Conservation (phyloP, 1,140 invertebrate species). For the Diachasmimorpha longicaudata region DNA sequence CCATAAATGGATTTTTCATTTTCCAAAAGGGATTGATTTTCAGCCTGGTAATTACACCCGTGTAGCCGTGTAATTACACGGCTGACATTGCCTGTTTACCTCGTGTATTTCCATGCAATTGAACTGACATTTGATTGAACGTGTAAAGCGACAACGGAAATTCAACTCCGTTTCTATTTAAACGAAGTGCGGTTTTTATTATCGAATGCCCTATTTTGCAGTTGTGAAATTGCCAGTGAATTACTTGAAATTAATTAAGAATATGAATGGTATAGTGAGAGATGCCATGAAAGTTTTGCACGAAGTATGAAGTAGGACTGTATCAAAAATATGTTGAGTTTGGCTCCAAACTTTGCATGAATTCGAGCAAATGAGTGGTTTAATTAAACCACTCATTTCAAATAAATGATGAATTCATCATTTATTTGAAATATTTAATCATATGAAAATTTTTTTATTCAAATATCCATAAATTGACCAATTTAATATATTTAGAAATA, state of each 20-base stretch:
- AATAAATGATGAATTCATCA: too few species aligned
- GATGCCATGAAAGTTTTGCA: neutral
- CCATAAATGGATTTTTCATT: neutral
- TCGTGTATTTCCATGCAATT: too few species aligned
- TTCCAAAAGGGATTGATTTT: neutral
- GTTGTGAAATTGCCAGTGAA: neutral
- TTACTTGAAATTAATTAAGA: neutral
- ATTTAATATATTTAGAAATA: too few species aligned
- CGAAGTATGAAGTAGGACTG: neutral
- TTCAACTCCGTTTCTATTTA: neutral
- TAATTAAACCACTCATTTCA: too few species aligned
- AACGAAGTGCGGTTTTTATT: neutral
- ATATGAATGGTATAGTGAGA: neutral
- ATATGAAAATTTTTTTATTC: too few species aligned
- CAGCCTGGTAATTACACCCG: neutral
- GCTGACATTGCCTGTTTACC: too few species aligned
- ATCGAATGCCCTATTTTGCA: neutral
- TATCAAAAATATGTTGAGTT: neutral
- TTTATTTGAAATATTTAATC: too few species aligned
- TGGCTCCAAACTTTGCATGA: neutral
- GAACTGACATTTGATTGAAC: neutral
- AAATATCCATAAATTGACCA: too few species aligned
- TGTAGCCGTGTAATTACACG: neutral
- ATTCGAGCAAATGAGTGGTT: neutral
- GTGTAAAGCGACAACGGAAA: neutral